Evolutionary conservation across 2,113 vertebrate genomes (phyloP).

Genomic region (Electrona antarctica): DNA sequence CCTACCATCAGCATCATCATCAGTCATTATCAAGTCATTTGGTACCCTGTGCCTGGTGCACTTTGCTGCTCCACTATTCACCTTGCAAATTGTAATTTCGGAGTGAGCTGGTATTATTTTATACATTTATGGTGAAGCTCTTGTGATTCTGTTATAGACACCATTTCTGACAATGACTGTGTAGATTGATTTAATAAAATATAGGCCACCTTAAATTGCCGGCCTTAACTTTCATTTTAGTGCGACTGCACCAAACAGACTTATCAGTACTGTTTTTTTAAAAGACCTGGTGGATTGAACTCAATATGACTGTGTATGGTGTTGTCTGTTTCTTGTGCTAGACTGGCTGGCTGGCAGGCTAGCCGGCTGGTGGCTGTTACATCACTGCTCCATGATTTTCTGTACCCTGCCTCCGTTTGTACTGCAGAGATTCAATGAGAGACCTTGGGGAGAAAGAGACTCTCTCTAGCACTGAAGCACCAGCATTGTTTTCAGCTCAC

Average conservation of each 20-base stretch:
- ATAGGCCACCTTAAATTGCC: neutral
- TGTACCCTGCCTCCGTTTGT: conserved; percentile 9
- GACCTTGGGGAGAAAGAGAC: neutral
- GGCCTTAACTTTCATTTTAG: conserved; percentile 15
- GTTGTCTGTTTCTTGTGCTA: conserved; percentile 14
- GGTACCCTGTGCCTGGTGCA: too few relatives aligned
- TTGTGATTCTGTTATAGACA: too few relatives aligned
- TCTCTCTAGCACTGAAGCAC: neutral
- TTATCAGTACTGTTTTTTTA: neutral
- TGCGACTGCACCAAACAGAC: neutral
- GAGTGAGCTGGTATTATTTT: neutral
- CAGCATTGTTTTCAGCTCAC: conserved; percentile 1
- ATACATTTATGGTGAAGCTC: too few relatives aligned
- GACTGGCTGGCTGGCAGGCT: conserved; percentile 15
- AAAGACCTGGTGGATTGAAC: neutral
- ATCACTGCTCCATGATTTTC: neutral
- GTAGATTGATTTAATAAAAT: too few relatives aligned
- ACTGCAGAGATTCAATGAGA: conserved; percentile 8
- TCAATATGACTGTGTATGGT: neutral
- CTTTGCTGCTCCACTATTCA: too few relatives aligned
- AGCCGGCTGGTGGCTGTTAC: neutral
- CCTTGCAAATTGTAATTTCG: too few relatives aligned
- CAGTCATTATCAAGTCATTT: too few relatives aligned
- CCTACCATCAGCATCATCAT: neutral
- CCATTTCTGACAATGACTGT: too few relatives aligned